These are phyloP conservation scores for Amblyornis subalaris DNA, from an alignment of 2,113 vertebrate species.

Conservation along the genomic window DNA sequence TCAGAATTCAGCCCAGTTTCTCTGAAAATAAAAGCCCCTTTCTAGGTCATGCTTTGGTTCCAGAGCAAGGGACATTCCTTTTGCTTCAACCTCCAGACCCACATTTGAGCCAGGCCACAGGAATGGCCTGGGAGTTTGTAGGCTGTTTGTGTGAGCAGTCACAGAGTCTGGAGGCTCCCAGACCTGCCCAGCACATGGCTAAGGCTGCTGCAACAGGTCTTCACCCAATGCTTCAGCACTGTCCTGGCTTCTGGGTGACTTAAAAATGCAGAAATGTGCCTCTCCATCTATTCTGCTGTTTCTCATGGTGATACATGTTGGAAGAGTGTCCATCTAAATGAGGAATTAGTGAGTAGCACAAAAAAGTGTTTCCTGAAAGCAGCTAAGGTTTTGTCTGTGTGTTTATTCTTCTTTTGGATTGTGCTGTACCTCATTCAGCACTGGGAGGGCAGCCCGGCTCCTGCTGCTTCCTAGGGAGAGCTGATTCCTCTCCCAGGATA, in stretches of 20 bases:
- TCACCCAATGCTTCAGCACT: neutral
- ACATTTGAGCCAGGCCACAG: neutral
- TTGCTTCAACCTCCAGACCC: neutral
- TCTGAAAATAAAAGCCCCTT: neutral
- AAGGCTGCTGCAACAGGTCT: neutral
- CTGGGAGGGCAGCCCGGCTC: neutral
- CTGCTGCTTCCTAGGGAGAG: neutral
- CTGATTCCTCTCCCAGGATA: neutral
- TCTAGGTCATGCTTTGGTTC: neutral
- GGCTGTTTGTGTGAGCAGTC: neutral
- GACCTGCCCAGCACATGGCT: neutral
- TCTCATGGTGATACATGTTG: neutral
- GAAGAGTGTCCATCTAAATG: neutral
- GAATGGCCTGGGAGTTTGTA: neutral
- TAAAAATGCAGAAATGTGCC: neutral
- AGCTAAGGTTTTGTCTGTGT: neutral
- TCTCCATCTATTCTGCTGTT: neutral
- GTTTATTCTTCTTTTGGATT: neutral
- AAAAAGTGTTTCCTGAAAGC: neutral
- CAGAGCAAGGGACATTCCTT: neutral
- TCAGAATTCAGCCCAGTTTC: neutral
- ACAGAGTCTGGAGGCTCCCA: neutral
- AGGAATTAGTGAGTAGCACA: neutral
- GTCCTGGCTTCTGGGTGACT: neutral
- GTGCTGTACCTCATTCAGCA: neutral